A percentile compares a stretch with the other conserved stretches of the same genome.
phyloP scores from a whole-genome alignment of 92 coral and sea anemone species.

The Pocillopora meandrina region DNA sequence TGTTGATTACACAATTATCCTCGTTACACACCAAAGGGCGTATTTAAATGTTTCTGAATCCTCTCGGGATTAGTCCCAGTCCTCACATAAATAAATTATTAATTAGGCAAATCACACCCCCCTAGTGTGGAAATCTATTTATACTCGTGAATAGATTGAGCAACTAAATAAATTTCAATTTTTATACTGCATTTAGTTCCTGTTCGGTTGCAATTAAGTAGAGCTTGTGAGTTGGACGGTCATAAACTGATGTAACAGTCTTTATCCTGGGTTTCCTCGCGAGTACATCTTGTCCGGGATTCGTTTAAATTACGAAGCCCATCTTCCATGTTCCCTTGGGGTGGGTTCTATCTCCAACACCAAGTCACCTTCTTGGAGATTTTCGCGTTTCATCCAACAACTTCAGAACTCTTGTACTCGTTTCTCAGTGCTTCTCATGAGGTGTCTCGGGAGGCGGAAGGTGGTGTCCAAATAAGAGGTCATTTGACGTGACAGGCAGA shows the following conservation, averaged over 20 bases:
- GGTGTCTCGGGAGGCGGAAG: conserved; percentile 36
- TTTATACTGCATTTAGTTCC: not conserved
- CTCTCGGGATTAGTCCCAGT: too few relatives aligned
- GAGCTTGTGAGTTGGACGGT: not conserved
- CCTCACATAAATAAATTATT: too few relatives aligned
- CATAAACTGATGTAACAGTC: conserved; percentile 5
- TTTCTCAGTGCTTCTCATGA: conserved; percentile 33
- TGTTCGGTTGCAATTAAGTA: conserved; percentile 1
- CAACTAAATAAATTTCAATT: too few relatives aligned
- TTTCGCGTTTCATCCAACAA: conserved; percentile 46
- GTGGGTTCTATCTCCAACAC: conserved; percentile 37
- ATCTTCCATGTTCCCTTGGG: conserved; percentile 42
- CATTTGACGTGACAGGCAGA: conserved; percentile 28
- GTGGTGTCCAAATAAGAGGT: not conserved
- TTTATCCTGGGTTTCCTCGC: conserved; percentile 1
- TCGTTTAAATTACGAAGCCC: conserved; percentile 12
- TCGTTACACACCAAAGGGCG: too few relatives aligned
- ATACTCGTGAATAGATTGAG: too few relatives aligned
- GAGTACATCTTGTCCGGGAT: not conserved
- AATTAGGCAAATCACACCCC: too few relatives aligned
- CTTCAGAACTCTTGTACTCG: conserved; percentile 38
- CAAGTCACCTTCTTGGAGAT: conserved; percentile 36
- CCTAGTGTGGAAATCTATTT: too few relatives aligned
- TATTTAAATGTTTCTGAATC: too few relatives aligned
- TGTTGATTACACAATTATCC: too few relatives aligned